Evolutionary conservation across 2,888 invertebrate species (phyloP).

Genomic region (Dione juno): DNA sequence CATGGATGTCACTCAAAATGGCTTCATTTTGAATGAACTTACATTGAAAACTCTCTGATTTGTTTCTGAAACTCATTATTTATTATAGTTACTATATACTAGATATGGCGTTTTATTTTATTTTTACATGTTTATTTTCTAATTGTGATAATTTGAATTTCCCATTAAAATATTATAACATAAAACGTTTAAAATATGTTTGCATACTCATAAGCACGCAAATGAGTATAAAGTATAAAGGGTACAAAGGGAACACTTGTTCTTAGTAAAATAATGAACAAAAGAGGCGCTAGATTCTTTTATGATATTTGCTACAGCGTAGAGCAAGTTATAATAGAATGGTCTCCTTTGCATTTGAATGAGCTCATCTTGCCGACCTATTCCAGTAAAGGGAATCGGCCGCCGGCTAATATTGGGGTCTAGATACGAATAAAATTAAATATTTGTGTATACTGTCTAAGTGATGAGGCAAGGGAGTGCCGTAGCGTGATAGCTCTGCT

Average conservation of each 20-base stretch:
- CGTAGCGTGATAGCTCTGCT: conserved; percentile 13
- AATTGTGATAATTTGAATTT: too few relatives aligned
- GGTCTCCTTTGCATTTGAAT: conserved; percentile 45
- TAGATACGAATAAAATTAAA: conserved; percentile 31
- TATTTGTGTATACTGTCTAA: conserved; percentile 21
- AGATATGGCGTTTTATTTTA: background rate
- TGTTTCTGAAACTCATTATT: too few relatives aligned
- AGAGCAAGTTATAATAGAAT: conserved; percentile 45
- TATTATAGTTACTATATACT: too few relatives aligned
- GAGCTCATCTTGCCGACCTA: conserved; percentile 39
- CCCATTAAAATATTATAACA: too few relatives aligned
- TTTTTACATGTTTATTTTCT: background rate
- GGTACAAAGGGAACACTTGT: conserved; percentile 37
- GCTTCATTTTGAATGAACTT: background rate
- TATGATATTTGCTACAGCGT: conserved; percentile 41
- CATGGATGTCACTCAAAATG: background rate
- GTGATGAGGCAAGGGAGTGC: conserved; percentile 23
- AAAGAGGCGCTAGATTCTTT: conserved; percentile 42
- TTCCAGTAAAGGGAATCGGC: conserved; percentile 36
- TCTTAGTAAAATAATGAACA: conserved; percentile 39
- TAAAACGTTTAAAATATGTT: background rate
- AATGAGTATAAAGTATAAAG: conserved; percentile 19
- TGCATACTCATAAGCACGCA: conserved; percentile 21
- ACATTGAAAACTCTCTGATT: too few relatives aligned
- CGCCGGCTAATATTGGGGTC: conserved; percentile 33